A percentile compares a stretch with the other conserved stretches of the same genome.
phyloP scores from a whole-genome alignment of 1,140 invertebrate species.

The Drosophila sechellia region DNA sequence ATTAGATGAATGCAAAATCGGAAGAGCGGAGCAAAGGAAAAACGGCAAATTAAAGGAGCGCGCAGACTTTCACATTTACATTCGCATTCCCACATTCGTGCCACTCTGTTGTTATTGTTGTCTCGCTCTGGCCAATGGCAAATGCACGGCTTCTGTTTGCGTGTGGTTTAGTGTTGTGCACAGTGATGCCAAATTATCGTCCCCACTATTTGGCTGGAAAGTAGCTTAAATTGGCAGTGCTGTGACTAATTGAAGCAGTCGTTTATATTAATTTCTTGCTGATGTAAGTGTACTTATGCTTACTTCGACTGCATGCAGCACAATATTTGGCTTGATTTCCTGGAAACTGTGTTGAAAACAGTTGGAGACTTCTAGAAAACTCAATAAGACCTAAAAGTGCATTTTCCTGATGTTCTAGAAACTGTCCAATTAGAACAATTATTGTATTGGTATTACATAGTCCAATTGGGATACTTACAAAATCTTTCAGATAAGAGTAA shows the following conservation, averaged over 20 bases:
- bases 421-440: no score
- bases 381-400: no score
- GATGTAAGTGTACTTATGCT: no score
- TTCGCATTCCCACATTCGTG: constrained; percentile 15
- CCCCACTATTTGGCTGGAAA: background rate
- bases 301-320: no score
- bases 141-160: constrained; percentile 8
- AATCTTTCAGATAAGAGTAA: no score
- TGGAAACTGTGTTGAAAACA: no score
- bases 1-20: constrained; percentile 41
- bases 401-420: background rate
- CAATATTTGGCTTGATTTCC: no score
- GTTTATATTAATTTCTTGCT: no score
- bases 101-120: constrained; percentile 39
- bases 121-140: constrained; percentile 24
- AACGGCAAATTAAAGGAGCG: constrained; percentile 21
- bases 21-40: background rate
- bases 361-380: no score
- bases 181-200: constrained; percentile 5
- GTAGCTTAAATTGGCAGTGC: background rate
- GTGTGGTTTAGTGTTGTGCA: constrained; percentile 11
- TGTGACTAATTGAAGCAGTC: no score
- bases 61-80: constrained; percentile 42
- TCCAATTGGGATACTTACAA: background rate
- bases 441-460: no score